These are phyloP conservation scores for Acestrorhynchus altus DNA, from an alignment of 2,797 vertebrate species.

Conservation along the genomic window DNA sequence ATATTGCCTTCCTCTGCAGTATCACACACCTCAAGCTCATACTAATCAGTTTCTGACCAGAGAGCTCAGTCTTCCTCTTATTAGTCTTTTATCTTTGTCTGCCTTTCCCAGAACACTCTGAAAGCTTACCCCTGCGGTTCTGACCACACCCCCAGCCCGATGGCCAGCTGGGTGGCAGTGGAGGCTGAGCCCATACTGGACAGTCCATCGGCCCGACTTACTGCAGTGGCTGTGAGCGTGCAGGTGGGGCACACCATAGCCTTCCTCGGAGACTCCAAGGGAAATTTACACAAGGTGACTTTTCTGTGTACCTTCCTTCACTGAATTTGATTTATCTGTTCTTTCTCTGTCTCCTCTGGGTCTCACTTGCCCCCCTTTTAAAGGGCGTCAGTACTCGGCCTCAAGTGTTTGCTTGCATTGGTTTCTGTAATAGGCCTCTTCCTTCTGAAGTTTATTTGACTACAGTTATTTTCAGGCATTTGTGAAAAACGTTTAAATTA, in stretches of 20 bases:
- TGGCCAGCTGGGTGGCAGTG: constrained; percentile 89
- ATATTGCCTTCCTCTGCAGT: too few relatives aligned
- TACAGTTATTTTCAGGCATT: constrained; percentile 8
- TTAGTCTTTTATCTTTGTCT: neutral
- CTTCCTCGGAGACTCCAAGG: constrained; percentile 93
- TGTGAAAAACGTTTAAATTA: neutral
- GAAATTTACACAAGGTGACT: constrained; percentile 90
- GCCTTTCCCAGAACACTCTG: constrained; percentile 84
- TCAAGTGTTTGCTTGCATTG: neutral
- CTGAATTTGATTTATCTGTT: neutral
- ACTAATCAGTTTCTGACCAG: neutral
- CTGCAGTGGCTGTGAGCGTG: constrained; percentile 88
- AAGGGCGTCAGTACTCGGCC: neutral
- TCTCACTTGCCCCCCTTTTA: neutral
- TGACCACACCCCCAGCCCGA: constrained; percentile 97
- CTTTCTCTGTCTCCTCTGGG: neutral
- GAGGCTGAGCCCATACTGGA: constrained; percentile 86
- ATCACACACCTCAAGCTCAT: too few relatives aligned
- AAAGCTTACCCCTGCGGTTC: constrained; percentile 96
- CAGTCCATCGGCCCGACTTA: constrained; percentile 86
- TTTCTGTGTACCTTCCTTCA: neutral
- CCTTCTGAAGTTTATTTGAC: neutral
- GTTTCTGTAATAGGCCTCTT: neutral
- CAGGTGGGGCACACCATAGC: constrained; percentile 87
- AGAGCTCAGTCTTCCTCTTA: neutral